Evolutionary conservation across 2,113 vertebrate genomes (phyloP).

Genomic region (Onychostoma macrolepis): DNA sequence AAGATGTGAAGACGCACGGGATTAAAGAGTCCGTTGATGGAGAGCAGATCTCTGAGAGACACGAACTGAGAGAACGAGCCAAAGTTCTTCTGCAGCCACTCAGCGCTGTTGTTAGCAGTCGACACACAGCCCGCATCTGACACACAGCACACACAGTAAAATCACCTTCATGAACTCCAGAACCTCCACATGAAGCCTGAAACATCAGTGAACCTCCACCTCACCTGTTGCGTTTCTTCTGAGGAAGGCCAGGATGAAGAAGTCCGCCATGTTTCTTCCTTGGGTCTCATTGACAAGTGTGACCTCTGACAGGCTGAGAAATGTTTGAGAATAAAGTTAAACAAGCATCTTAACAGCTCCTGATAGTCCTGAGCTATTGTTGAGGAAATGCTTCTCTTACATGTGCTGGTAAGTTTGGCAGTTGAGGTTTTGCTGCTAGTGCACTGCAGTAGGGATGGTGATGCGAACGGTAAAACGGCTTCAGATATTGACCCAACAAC

Average conservation of each 20-base stretch:
- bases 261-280: constrained; percentile 10
- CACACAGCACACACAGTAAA: not conserved
- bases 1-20: constrained; percentile 59
- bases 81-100: constrained; percentile 66
- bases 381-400: constrained; percentile 52
- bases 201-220: not conserved
- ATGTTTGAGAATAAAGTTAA: not conserved
- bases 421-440: constrained; percentile 69
- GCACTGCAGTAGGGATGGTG: constrained; percentile 67
- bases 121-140: constrained; percentile 57
- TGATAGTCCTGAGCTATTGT: not conserved
- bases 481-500: constrained; percentile 65
- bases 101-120: constrained; percentile 58
- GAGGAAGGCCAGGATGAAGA: constrained; percentile 53
- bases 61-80: constrained; percentile 63
- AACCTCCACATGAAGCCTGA: not conserved
- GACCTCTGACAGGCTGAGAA: constrained; percentile 33
- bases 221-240: constrained; percentile 51
- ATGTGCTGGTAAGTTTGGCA: constrained; percentile 71
- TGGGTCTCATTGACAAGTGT: not conserved
- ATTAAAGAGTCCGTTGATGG: constrained; percentile 63
- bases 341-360: not conserved
- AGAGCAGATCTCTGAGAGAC: constrained; percentile 55
- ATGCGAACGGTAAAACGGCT: constrained; percentile 62
- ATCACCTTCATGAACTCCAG: not conserved